Evolutionary conservation across 53 echinoderm and acorn worm genomes (phyloP).

Genomic region (Temnopleurus reevesii): DNA sequence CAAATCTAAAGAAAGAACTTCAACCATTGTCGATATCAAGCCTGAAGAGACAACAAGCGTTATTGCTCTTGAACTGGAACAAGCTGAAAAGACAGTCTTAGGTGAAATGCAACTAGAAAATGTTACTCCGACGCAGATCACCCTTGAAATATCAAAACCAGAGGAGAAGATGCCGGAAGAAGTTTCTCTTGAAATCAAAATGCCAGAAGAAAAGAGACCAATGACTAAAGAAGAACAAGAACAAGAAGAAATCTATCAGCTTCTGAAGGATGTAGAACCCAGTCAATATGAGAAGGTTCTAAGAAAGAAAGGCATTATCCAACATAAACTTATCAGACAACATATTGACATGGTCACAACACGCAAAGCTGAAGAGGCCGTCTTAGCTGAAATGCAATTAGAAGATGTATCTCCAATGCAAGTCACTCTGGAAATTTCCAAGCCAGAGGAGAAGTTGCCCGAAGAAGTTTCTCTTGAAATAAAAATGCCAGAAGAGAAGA

Average conservation of each 20-base stretch:
- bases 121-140: too few relatives aligned
- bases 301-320: constrained; percentile 44
- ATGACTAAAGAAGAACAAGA: neutral
- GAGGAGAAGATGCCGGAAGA: neutral
- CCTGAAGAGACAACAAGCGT: too few relatives aligned
- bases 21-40: too few relatives aligned
- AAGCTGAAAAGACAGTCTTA: too few relatives aligned
- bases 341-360: constrained; percentile 63
- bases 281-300: constrained; percentile 57
- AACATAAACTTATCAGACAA: constrained; percentile 60
- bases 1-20: too few relatives aligned
- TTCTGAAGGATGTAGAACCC: constrained; percentile 71
- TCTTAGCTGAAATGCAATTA: neutral
- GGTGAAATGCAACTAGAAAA: too few relatives aligned
- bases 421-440: constrained; percentile 26
- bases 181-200: neutral
- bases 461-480: neutral
- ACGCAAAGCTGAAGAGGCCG: constrained; percentile 60
- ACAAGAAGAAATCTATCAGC: constrained; percentile 54
- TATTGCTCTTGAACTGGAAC: too few relatives aligned
- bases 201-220: neutral
- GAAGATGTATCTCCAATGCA: constrained; percentile 44
- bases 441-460: constrained; percentile 42
- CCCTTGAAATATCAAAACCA: neutral
- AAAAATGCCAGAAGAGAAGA: constrained; percentile 27